phyloP scores from a whole-genome alignment of 2,797 vertebrate species.

The Eutrigla gurnardus region DNA sequence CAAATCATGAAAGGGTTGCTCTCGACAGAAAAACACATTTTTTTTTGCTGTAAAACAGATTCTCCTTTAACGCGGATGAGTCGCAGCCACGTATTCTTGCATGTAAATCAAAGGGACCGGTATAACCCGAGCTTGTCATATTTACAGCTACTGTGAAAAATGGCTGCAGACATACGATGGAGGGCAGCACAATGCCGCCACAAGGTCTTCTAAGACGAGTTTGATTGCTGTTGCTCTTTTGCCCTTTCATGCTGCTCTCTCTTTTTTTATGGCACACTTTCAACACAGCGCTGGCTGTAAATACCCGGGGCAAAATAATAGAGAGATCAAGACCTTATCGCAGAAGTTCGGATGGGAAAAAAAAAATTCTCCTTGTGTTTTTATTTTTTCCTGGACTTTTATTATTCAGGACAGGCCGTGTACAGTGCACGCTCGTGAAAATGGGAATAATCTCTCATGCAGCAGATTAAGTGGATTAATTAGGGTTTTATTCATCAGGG shows the following conservation, averaged over 20 bases:
- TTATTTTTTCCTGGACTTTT: constrained; percentile 44
- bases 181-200: constrained; percentile 77
- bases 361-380: not conserved
- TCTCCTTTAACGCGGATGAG: not conserved
- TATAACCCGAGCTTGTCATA: constrained; percentile 42
- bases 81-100: not conserved
- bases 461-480: constrained; percentile 86
- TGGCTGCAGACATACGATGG: constrained; percentile 67
- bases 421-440: constrained; percentile 71
- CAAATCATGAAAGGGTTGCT: not conserved
- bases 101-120: constrained; percentile 42
- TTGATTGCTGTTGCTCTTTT: constrained; percentile 64
- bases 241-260: constrained; percentile 42
- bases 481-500: constrained; percentile 83
- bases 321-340: constrained; percentile 74
- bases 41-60: not conserved
- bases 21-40: too few species aligned
- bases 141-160: constrained; percentile 64
- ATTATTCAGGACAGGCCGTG: constrained; percentile 72
- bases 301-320: constrained; percentile 57
- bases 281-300: constrained; percentile 44
- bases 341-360: constrained; percentile 52
- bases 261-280: constrained; percentile 55
- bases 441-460: constrained; percentile 80
- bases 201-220: constrained; percentile 64